These are phyloP conservation scores for Cerceris ruficornis DNA, from an alignment of 2,888 invertebrate species.

Conservation along the genomic window DNA sequence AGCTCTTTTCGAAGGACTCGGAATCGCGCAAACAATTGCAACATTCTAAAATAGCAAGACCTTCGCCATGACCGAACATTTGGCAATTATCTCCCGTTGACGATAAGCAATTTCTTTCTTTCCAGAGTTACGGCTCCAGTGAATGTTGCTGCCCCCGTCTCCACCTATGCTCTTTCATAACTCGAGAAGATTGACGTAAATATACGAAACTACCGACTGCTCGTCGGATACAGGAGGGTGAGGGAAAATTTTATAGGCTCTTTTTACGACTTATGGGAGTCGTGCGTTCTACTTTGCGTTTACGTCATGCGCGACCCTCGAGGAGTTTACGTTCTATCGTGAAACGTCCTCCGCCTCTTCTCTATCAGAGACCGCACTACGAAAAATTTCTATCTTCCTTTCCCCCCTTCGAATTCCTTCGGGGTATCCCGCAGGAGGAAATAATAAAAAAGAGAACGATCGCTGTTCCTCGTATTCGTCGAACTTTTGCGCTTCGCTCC, in stretches of 20 bases:
- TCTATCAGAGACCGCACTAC: background rate
- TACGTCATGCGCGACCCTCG: constrained; percentile 70
- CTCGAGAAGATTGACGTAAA: constrained; percentile 63
- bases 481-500: background rate
- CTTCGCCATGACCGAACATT: no score
- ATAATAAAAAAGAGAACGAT: background rate
- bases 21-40: no score
- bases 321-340: constrained; percentile 49
- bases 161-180: constrained; percentile 54
- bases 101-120: constrained; percentile 29
- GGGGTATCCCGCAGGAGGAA: constrained; percentile 23
- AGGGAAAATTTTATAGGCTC: constrained; percentile 74
- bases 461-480: background rate
- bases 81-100: constrained; percentile 5
- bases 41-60: no score
- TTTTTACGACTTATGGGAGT: constrained; percentile 78
- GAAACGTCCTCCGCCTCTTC: constrained; percentile 18
- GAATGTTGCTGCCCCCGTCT: constrained; percentile 20
- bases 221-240: constrained; percentile 34
- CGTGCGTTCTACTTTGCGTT: constrained; percentile 75
- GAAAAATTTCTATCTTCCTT: constrained; percentile 35
- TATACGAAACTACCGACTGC: constrained; percentile 63
- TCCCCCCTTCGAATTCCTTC: constrained; percentile 38
- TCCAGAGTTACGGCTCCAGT: constrained; percentile 29
- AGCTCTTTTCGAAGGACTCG: no score